Percentiles rank a stretch among this genome's conserved stretches.
Conservation (phyloP, 1,140 invertebrate genomes). For the Proctacanthus coquilletti region DNA sequence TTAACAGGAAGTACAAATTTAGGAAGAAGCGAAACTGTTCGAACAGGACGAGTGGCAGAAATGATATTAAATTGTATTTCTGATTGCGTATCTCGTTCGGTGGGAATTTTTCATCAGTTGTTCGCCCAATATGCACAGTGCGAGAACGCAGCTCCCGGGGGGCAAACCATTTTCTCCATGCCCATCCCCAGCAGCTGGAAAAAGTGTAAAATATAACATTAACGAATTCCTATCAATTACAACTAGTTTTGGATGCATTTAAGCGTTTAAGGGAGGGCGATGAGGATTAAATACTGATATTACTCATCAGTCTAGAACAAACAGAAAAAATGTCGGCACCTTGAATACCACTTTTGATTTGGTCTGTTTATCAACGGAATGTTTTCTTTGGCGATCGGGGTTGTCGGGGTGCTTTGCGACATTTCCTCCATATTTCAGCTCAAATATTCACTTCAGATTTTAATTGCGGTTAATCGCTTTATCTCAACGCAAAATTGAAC, state of each 20-base stretch:
- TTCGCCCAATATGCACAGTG: slow-evolving; percentile 47
- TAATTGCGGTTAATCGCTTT: neutral
- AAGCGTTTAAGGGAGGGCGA: too few relatives aligned
- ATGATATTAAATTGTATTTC: slow-evolving; percentile 97
- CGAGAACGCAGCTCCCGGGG: slow-evolving; percentile 46
- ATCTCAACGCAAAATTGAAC: neutral
- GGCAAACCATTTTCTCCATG: slow-evolving; percentile 51
- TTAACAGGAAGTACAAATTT: slow-evolving; percentile 95
- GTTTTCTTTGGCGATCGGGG: slow-evolving; percentile 30
- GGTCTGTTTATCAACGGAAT: slow-evolving; percentile 33
- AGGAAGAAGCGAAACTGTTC: slow-evolving; percentile 99
- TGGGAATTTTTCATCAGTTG: slow-evolving; percentile 63
- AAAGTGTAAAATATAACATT: too few relatives aligned
- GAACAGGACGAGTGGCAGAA: slow-evolving; percentile 92
- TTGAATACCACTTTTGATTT: slow-evolving; percentile 27
- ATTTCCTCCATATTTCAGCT: too few relatives aligned
- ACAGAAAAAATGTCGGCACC: too few relatives aligned
- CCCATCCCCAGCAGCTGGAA: slow-evolving; percentile 45
- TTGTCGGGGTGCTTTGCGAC: slow-evolving; percentile 23
- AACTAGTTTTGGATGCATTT: too few relatives aligned
- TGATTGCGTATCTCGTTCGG: slow-evolving; percentile 94
- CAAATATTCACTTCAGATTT: too few relatives aligned
- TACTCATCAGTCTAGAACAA: too few relatives aligned
- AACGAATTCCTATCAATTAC: too few relatives aligned
- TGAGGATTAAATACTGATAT: too few relatives aligned